Conservation (phyloP, 2,797 vertebrate genomes). For the Ciconia nigra region DNA sequence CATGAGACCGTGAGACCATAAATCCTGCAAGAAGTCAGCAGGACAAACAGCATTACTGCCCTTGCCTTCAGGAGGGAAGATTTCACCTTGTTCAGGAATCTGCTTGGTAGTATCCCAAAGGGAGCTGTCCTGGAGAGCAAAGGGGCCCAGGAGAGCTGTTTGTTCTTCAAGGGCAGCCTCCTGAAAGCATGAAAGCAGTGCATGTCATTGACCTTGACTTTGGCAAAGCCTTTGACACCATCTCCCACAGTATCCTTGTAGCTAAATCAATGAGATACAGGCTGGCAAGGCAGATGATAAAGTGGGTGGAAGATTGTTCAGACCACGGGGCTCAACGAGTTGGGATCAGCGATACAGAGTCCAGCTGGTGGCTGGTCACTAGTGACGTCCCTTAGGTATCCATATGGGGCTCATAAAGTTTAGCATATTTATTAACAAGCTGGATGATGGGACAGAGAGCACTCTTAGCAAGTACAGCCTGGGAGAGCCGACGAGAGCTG, state of each 20-base stretch:
- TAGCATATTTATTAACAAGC: background rate
- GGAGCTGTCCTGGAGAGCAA: background rate
- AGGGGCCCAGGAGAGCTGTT: background rate
- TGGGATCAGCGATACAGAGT: background rate
- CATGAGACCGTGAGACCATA: background rate
- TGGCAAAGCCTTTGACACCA: background rate
- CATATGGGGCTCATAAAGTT: background rate
- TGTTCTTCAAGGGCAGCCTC: background rate
- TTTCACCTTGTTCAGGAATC: background rate
- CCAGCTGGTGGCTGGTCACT: background rate
- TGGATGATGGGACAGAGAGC: background rate
- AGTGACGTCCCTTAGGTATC: rapidly evolving
- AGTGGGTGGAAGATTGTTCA: background rate
- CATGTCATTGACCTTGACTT: background rate
- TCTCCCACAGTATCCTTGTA: background rate
- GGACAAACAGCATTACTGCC: background rate
- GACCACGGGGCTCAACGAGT: background rate
- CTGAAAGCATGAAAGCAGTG: background rate
- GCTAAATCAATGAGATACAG: background rate
- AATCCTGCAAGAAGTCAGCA: background rate
- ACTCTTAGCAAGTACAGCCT: background rate
- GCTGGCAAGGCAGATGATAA: background rate
- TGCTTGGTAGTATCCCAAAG: background rate
- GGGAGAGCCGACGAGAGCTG: background rate
- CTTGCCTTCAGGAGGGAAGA: background rate